phyloP scores from a whole-genome alignment of 2,113 vertebrate genomes.

The Triplophysa rosa region DNA sequence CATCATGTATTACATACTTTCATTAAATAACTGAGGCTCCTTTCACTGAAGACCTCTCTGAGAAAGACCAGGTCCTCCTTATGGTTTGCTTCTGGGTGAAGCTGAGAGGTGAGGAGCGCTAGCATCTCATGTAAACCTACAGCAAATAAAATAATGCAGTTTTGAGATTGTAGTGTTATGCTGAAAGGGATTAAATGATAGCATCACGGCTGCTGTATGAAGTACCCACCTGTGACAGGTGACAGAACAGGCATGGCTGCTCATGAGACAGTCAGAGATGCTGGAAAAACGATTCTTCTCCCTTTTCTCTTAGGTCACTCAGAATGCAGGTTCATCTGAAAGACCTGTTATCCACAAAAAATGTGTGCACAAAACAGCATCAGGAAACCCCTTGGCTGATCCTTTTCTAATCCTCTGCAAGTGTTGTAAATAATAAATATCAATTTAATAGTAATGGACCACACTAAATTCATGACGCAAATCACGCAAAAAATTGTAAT shows the following conservation, averaged over 20 bases:
- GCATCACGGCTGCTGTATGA: not conserved
- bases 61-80: slow-evolving; percentile 91
- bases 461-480: not conserved
- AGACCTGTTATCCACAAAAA: slow-evolving; percentile 31
- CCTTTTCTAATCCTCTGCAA: not conserved
- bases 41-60: slow-evolving; percentile 89
- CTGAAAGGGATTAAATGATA: no score
- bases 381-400: not conserved
- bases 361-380: not conserved
- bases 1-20: slow-evolving; percentile 75
- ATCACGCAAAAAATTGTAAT: not conserved
- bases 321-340: slow-evolving; percentile 14
- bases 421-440: not conserved
- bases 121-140: slow-evolving; percentile 90
- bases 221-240: slow-evolving; percentile 79
- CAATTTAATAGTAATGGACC: not conserved
- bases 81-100: slow-evolving; percentile 90
- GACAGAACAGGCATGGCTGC: slow-evolving; percentile 86
- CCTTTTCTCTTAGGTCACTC: slow-evolving; percentile 9
- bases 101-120: slow-evolving; percentile 89
- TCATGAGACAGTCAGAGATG: slow-evolving; percentile 42
- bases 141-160: not conserved
- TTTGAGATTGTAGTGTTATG: no score
- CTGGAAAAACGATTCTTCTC: slow-evolving; percentile 32
- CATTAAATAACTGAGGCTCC: slow-evolving; percentile 87